Conservation (phyloP, 2,797 vertebrate genomes). For the Sebastes goodei region DNA sequence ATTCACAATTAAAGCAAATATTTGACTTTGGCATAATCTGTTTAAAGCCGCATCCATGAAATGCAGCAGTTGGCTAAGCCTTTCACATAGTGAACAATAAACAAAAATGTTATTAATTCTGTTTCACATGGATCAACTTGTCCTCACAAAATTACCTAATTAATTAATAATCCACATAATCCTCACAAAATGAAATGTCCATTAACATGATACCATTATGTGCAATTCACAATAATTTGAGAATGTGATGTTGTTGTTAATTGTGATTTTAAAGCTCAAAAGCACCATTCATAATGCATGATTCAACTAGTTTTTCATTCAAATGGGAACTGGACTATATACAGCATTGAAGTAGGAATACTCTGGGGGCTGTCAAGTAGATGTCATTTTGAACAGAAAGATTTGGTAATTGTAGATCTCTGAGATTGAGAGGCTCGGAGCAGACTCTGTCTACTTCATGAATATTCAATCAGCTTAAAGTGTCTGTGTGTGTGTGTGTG, state of each 20-base stretch:
- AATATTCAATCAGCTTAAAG: conserved; percentile 1
- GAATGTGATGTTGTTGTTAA: neutral
- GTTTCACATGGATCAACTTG: neutral
- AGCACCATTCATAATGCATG: neutral
- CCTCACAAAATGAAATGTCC: neutral
- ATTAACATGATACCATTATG: neutral
- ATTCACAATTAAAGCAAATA: neutral
- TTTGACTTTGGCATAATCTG: neutral
- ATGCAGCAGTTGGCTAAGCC: neutral
- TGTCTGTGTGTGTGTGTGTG: neutral
- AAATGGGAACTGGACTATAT: neutral
- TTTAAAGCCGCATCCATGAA: neutral
- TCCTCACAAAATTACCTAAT: neutral
- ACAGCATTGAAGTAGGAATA: neutral
- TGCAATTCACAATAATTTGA: neutral
- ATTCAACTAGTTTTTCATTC: neutral
- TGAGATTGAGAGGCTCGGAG: neutral
- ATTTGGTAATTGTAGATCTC: conserved; percentile 15
- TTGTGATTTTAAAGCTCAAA: neutral
- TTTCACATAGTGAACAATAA: neutral
- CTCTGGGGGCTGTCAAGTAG: conserved; percentile 16
- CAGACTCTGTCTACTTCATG: neutral
- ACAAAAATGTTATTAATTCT: neutral
- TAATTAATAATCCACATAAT: neutral
- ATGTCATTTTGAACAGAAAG: conserved; percentile 8